A percentile compares a stretch with the other conserved stretches of the same genome.
Conservation (phyloP, 2,888 invertebrate species). For the Cremastinae sp. region DNA sequence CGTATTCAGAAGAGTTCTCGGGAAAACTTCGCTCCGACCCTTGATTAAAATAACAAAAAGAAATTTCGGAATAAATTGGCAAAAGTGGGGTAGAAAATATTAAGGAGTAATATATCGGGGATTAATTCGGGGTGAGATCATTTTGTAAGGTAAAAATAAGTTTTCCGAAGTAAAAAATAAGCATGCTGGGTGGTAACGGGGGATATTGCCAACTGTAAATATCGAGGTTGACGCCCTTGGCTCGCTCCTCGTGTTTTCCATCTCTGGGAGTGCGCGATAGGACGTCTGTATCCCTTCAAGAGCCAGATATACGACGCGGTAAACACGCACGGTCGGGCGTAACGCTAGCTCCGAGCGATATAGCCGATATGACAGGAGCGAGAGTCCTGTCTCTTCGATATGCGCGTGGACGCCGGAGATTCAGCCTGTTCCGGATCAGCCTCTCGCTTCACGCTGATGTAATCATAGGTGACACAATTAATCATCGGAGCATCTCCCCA, state of each 20-base stretch:
- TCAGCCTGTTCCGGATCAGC: slow-evolving; percentile 38
- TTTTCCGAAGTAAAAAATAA: too few species aligned
- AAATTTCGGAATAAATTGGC: too few species aligned
- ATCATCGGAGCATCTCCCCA: slow-evolving; percentile 74
- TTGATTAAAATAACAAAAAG: too few species aligned
- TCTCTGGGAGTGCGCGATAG: neutral
- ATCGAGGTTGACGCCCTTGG: too few species aligned
- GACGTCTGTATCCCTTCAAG: neutral
- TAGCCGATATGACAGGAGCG: slow-evolving; percentile 53
- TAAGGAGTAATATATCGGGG: too few species aligned
- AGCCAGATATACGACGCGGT: slow-evolving; percentile 17
- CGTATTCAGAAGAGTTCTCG: too few species aligned
- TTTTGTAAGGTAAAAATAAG: too few species aligned
- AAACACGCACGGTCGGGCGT: slow-evolving; percentile 70
- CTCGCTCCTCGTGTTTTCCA: too few species aligned
- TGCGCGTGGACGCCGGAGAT: slow-evolving; percentile 57
- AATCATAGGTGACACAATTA: slow-evolving; percentile 78
- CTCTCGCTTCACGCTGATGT: slow-evolving; percentile 66
- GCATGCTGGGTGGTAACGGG: too few species aligned
- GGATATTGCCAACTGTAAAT: too few species aligned
- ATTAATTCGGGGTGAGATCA: too few species aligned
- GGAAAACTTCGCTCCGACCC: slow-evolving; percentile 7
- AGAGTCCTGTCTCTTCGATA: slow-evolving; percentile 62
- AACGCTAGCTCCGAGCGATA: slow-evolving; percentile 62
- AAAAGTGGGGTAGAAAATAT: too few species aligned